These are phyloP conservation scores for Drosophila pectinifera DNA, from an alignment of 1,140 invertebrate species.

Conservation along the genomic window DNA sequence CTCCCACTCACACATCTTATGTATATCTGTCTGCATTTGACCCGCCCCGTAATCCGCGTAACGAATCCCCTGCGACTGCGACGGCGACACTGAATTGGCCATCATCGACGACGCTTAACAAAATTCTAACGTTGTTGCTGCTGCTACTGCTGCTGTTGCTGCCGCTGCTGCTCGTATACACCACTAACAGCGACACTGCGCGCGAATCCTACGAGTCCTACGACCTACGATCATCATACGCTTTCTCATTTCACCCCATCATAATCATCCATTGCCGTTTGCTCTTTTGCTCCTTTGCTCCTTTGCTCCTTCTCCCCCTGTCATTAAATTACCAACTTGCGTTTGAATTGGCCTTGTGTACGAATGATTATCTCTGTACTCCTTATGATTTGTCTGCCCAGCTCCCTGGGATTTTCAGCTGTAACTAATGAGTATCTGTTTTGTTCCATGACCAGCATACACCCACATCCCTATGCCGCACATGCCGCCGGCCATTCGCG, in stretches of 20 bases:
- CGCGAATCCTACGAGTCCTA: conserved; percentile 21
- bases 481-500: conserved; percentile 45
- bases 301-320: conserved; percentile 19
- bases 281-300: conserved; percentile 9
- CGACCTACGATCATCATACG: conserved; percentile 25
- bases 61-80: conserved; percentile 6
- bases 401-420: not conserved
- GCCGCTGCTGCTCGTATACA: conserved; percentile 1
- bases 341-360: conserved; percentile 68
- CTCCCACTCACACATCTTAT: conserved; percentile 35
- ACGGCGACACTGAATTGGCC: conserved; percentile 53
- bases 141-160: conserved; percentile 43
- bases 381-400: conserved; percentile 26
- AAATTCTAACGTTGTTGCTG: conserved; percentile 73
- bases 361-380: conserved; percentile 57
- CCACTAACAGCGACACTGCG: conserved; percentile 15
- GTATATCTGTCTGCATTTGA: conserved; percentile 28
- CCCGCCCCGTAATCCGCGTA: conserved; percentile 15
- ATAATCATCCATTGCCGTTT: conserved; percentile 6
- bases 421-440: conserved; percentile 8
- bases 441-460: conserved; percentile 46
- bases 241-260: conserved; percentile 17
- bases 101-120: conserved; percentile 53
- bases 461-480: conserved; percentile 71
- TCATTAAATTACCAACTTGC: conserved; percentile 58